Percentiles rank a stretch among this genome's conserved stretches.
These are phyloP conservation scores for Brachyhypopomus gauderio DNA, from an alignment of 2,113 vertebrate species.

Conservation along the genomic window DNA sequence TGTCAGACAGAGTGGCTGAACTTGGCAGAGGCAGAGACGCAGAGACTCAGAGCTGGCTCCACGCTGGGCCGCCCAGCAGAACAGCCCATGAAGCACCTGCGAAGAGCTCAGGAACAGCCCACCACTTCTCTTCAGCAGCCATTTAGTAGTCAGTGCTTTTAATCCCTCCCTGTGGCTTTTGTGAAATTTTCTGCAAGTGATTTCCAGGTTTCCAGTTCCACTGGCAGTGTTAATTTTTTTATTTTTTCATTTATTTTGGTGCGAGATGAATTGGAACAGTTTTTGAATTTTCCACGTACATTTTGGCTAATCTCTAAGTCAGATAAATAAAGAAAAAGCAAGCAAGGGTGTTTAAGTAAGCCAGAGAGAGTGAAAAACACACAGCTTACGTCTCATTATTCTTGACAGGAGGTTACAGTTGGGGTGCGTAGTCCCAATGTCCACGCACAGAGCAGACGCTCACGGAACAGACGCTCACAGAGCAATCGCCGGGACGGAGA, in stretches of 20 bases:
- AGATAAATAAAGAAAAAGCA: no score
- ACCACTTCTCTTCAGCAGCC: conserved; percentile 4
- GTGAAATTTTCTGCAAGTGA: conserved; percentile 4
- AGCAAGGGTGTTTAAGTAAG: no score
- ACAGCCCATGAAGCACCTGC: conserved; percentile 8
- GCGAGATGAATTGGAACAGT: no score
- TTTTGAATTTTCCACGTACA: no score
- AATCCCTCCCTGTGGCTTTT: background rate
- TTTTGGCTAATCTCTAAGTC: no score
- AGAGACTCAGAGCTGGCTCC: conserved; percentile 36
- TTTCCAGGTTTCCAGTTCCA: conserved; percentile 2
- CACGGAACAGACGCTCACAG: no score
- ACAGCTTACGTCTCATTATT: no score
- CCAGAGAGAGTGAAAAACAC: no score
- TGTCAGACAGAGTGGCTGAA: conserved; percentile 50
- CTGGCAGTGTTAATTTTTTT: background rate
- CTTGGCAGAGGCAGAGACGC: conserved; percentile 26
- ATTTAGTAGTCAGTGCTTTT: background rate
- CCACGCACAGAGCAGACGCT: no score
- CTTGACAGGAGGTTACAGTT: no score
- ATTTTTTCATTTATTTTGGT: background rate
- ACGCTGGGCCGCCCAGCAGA: conserved; percentile 26
- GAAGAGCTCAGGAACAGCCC: background rate
- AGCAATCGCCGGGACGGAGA: no score
- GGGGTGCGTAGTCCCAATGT: no score